These are phyloP conservation scores for Meiosimyza platycephala DNA, from an alignment of 2,888 invertebrate species.

Conservation along the genomic window DNA sequence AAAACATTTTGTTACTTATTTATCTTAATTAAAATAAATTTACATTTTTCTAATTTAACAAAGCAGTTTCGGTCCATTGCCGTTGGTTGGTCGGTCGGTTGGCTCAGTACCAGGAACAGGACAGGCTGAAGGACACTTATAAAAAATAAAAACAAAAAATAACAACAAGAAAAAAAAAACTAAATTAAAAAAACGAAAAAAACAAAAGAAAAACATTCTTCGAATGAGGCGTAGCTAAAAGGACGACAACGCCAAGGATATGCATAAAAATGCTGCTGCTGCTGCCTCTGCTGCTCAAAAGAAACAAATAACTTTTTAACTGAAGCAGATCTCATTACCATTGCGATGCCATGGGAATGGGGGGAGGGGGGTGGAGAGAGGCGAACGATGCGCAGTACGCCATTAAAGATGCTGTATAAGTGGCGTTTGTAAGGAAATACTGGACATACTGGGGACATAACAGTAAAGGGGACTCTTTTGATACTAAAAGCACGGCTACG, in stretches of 20 bases:
- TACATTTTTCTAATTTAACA: conserved; percentile 66
- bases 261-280: conserved; percentile 40
- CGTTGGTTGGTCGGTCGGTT: conserved; percentile 18
- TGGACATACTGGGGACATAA: neutral
- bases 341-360: conserved; percentile 48
- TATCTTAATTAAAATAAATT: conserved; percentile 66
- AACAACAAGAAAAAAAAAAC: too few species aligned
- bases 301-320: conserved; percentile 38
- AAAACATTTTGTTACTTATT: conserved; percentile 66
- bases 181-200: too few species aligned
- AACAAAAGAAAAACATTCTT: conserved; percentile 33
- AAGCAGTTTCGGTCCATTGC: conserved; percentile 47
- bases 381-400: neutral
- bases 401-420: conserved; percentile 24
- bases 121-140: conserved; percentile 13
- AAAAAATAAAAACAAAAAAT: too few species aligned
- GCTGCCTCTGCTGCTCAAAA: conserved; percentile 16
- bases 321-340: conserved; percentile 61
- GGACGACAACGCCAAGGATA: conserved; percentile 18
- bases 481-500: neutral
- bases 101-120: neutral
- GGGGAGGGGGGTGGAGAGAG: neutral
- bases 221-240: conserved; percentile 43
- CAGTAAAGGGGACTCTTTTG: too few species aligned
- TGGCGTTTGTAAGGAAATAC: conserved; percentile 9